Percentiles rank a stretch among this genome's conserved stretches.
Evolutionary conservation across 1,140 invertebrate genomes (phyloP).

Genomic region (Calycopis cecrops): DNA sequence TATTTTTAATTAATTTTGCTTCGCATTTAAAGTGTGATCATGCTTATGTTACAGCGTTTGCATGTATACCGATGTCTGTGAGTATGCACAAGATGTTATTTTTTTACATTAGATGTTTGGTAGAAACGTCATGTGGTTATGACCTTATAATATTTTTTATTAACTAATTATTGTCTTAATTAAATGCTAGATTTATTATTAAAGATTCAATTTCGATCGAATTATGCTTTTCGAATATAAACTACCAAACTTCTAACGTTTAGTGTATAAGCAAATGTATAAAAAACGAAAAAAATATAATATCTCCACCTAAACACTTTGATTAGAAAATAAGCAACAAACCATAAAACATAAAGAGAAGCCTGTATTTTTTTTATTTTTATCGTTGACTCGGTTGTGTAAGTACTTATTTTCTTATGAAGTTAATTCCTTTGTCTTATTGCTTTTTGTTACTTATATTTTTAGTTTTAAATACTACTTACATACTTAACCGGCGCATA

Average conservation of each 20-base stretch:
- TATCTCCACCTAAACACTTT: constrained; percentile 65
- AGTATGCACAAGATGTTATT: constrained; percentile 71
- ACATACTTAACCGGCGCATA: constrained; percentile 68
- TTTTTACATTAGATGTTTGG: constrained; percentile 53
- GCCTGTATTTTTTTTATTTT: constrained; percentile 44
- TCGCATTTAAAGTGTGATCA: constrained; percentile 71
- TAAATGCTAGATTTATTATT: constrained; percentile 12
- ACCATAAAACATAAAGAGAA: constrained; percentile 18
- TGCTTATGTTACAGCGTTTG: constrained; percentile 71
- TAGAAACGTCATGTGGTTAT: constrained; percentile 41
- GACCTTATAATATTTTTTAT: constrained; percentile 31
- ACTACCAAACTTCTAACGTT: constrained; percentile 59
- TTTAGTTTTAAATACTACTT: constrained; percentile 52
- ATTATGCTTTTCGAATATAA: constrained; percentile 21
- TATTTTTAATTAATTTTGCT: constrained; percentile 53
- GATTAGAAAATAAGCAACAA: constrained; percentile 52
- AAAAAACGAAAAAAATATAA: constrained; percentile 43
- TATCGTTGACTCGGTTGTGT: constrained; percentile 69
- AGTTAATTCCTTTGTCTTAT: constrained; percentile 63
- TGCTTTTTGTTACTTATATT: constrained; percentile 53
- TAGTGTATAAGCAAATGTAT: constrained; percentile 53
- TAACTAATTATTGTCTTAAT: constrained; percentile 12
- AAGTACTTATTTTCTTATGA: constrained; percentile 67
- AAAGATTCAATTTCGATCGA: constrained; percentile 14
- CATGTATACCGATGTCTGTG: constrained; percentile 69